These are phyloP conservation scores for Eurosta solidaginis DNA, from an alignment of 1,140 invertebrate genomes.

Conservation along the genomic window DNA sequence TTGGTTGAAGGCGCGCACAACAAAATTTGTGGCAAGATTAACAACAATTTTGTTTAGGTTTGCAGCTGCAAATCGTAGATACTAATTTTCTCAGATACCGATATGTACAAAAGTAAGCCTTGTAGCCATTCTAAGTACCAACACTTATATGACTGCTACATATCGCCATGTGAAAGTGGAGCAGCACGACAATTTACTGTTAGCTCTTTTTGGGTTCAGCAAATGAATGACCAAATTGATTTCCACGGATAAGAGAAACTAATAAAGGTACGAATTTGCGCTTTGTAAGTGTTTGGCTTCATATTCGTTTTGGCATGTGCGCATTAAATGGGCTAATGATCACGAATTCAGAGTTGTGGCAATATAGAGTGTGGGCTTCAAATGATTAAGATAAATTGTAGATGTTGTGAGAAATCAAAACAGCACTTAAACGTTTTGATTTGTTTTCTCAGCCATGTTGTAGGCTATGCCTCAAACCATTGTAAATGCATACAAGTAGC, in stretches of 20 bases:
- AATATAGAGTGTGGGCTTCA: too few relatives aligned
- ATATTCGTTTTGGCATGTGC: neutral
- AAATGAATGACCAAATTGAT: neutral
- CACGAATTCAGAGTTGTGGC: neutral
- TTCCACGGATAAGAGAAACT: neutral
- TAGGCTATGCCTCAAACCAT: too few relatives aligned
- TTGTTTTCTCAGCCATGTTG: too few relatives aligned
- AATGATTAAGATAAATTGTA: too few relatives aligned
- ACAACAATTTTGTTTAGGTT: neutral
- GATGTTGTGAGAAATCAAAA: too few relatives aligned
- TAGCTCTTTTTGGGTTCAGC: neutral
- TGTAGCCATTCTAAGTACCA: neutral
- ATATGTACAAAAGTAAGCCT: neutral
- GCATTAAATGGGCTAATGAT: slow-evolving; percentile 12
- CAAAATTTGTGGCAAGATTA: neutral
- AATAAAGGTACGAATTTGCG: neutral
- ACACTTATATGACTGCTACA: neutral
- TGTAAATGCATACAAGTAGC: too few relatives aligned
- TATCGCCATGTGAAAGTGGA: neutral
- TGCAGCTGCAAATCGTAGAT: neutral
- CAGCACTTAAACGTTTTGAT: too few relatives aligned
- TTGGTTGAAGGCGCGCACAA: neutral
- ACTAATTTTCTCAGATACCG: neutral
- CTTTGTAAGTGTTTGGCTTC: neutral
- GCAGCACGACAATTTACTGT: neutral